Evolutionary conservation across 1,140 invertebrate species (phyloP).

Genomic region (Copidosoma floridanum): DNA sequence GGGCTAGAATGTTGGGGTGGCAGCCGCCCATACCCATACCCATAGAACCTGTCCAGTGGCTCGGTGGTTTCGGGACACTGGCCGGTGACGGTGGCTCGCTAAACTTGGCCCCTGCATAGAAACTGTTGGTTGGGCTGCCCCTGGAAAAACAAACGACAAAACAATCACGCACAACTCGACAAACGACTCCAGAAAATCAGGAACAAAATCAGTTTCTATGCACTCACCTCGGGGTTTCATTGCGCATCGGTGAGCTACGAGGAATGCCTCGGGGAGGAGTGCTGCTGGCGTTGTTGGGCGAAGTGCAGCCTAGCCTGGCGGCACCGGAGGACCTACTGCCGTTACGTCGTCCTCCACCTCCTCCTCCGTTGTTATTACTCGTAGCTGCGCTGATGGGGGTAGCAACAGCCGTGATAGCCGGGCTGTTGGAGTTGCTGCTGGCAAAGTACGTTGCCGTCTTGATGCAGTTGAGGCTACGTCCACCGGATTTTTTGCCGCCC

Average conservation of each 20-base stretch:
- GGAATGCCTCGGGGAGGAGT: conserved; percentile 28
- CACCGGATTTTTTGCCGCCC: conserved; percentile 35
- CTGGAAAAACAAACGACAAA: neutral
- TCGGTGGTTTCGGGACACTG: conserved; percentile 62
- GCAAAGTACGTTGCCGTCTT: conserved; percentile 28
- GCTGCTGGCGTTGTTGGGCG: conserved; percentile 26
- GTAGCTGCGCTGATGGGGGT: conserved; percentile 19
- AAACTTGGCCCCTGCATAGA: conserved; percentile 65
- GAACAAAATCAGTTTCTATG: neutral
- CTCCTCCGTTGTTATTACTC: conserved; percentile 15
- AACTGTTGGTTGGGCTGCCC: conserved; percentile 51
- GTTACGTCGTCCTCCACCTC: conserved; percentile 11
- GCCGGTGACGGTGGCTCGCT: conserved; percentile 63
- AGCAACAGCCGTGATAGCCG: conserved; percentile 28
- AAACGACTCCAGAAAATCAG: too few species aligned
- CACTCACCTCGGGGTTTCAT: conserved; percentile 36
- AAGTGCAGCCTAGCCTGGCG: conserved; percentile 36
- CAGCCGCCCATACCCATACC: conserved; percentile 4
- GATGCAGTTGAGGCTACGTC: conserved; percentile 9
- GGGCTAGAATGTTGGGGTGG: conserved; percentile 53
- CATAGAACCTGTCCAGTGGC: conserved; percentile 57
- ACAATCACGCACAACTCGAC: too few species aligned
- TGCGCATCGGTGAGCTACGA: conserved; percentile 30
- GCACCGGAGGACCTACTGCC: conserved; percentile 26
- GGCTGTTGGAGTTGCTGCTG: conserved; percentile 19